These are phyloP conservation scores for Julus scanicus DNA, from an alignment of 2,888 invertebrate genomes.

Conservation along the genomic window DNA sequence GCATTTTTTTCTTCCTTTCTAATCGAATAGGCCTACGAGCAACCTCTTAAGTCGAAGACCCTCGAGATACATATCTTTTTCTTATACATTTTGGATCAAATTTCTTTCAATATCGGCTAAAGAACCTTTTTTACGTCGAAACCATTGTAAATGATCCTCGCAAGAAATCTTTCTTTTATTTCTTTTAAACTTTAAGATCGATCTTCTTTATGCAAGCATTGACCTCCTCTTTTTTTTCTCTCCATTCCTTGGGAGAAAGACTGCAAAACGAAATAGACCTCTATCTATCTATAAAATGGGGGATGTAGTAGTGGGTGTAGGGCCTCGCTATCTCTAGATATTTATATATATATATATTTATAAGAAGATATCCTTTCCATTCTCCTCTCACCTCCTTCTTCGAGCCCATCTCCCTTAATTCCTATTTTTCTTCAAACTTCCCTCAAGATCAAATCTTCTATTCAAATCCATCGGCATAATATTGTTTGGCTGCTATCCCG, in stretches of 20 bases:
- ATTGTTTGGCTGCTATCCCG: background rate
- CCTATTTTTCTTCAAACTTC: background rate
- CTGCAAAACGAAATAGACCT: background rate
- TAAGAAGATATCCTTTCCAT: background rate
- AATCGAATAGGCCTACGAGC: background rate
- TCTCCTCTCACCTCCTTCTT: no score
- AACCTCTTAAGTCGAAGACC: background rate
- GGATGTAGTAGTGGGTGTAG: background rate
- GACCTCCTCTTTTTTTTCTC: background rate
- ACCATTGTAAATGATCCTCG: slow-evolving; percentile 23
- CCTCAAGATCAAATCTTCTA: slow-evolving; percentile 8
- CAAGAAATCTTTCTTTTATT: slow-evolving; percentile 36
- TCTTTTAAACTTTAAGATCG: slow-evolving; percentile 8
- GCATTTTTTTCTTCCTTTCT: background rate
- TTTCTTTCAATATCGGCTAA: slow-evolving; percentile 18
- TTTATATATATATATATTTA: background rate
- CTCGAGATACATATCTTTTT: background rate
- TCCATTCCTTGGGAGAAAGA: background rate
- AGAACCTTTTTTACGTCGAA: background rate
- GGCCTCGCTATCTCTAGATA: no score
- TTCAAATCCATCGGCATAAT: background rate
- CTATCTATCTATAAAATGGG: background rate
- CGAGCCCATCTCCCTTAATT: background rate
- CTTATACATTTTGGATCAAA: background rate
- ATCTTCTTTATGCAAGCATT: slow-evolving; percentile 6